phyloP scores from a whole-genome alignment of 2,888 invertebrate genomes.

The Cenopis cana region DNA sequence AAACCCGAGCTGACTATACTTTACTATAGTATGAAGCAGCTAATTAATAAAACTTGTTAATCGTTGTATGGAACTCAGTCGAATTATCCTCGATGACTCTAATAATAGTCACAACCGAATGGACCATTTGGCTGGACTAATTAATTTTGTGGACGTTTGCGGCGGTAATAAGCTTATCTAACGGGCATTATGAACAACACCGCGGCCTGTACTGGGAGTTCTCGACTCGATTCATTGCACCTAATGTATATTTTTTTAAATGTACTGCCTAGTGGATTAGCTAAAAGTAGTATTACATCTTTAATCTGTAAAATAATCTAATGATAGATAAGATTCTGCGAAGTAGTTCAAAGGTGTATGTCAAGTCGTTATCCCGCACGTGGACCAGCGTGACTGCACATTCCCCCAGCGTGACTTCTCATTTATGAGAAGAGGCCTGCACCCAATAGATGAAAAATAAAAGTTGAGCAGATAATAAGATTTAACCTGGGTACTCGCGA shows the following conservation, averaged over 20 bases:
- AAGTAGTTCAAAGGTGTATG: too few species aligned
- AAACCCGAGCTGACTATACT: neutral
- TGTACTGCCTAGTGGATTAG: too few species aligned
- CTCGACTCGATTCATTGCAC: slow-evolving; percentile 49
- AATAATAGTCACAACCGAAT: slow-evolving; percentile 10
- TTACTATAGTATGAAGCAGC: neutral
- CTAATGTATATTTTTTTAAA: neutral
- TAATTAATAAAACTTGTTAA: neutral
- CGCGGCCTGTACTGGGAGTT: slow-evolving; percentile 54
- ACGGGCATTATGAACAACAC: slow-evolving; percentile 64
- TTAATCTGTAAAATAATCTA: too few species aligned
- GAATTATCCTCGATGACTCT: neutral
- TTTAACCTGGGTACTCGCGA: neutral
- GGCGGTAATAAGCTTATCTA: slow-evolving; percentile 80
- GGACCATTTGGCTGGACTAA: slow-evolving; percentile 56
- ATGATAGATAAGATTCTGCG: too few species aligned
- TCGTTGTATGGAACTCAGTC: neutral
- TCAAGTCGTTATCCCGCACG: too few species aligned
- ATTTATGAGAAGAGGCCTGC: too few species aligned
- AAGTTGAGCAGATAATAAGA: neutral
- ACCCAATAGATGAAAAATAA: too few species aligned
- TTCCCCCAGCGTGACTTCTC: too few species aligned
- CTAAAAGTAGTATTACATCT: too few species aligned
- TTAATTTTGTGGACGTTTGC: slow-evolving; percentile 78
- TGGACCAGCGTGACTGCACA: too few species aligned